Evolutionary conservation across 2,113 vertebrate genomes (phyloP).

Genomic region (Micromys minutus): DNA sequence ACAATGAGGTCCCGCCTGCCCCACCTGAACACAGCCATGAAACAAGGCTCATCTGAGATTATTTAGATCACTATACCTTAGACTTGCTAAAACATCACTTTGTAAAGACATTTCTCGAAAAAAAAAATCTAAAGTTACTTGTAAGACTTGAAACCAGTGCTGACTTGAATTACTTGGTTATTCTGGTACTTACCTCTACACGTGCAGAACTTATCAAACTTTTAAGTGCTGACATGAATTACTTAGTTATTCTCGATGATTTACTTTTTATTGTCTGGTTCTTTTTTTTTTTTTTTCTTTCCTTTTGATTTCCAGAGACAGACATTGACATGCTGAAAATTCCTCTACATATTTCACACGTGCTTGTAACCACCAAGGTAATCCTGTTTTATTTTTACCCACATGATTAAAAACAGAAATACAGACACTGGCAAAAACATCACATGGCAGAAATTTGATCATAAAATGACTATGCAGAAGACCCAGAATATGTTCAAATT

Average conservation of each 20-base stretch:
- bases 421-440: background rate
- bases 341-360: background rate
- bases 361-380: background rate
- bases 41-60: background rate
- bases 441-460: background rate
- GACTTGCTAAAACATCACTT: background rate
- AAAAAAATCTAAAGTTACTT: slow-evolving; percentile 24
- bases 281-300: background rate
- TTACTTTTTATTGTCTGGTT: background rate
- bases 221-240: background rate
- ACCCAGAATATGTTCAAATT: background rate
- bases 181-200: background rate
- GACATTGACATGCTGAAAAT: background rate
- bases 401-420: background rate
- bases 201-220: background rate
- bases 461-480: background rate
- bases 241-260: background rate
- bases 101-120: background rate
- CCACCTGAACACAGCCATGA: background rate
- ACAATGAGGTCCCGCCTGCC: rapidly evolving
- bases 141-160: background rate
- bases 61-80: background rate
- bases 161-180: background rate
- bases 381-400: slow-evolving; percentile 5
- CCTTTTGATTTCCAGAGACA: slow-evolving; percentile 11